Percentiles rank a stretch among this genome's conserved stretches.
phyloP scores from a whole-genome alignment of 2,888 invertebrate species.

The Trachelus stipa region DNA sequence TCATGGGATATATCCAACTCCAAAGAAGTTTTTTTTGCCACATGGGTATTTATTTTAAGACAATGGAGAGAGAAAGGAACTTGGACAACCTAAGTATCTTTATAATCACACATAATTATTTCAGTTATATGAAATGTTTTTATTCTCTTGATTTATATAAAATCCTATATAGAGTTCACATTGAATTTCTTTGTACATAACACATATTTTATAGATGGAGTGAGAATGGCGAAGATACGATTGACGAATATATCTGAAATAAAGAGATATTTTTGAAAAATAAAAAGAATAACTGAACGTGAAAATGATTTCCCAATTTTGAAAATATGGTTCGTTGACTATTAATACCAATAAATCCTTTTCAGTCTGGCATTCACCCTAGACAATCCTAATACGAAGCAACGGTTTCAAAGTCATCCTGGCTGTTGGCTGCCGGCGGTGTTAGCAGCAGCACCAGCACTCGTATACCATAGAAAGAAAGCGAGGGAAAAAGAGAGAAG shows the following conservation, averaged over 20 bases:
- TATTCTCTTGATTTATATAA: slow-evolving; percentile 15
- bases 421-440: slow-evolving; percentile 23
- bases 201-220: slow-evolving; percentile 40
- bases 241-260: slow-evolving; percentile 12
- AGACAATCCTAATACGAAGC: slow-evolving; percentile 41
- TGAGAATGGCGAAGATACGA: slow-evolving; percentile 24
- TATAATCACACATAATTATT: slow-evolving; percentile 7
- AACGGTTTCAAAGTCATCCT: slow-evolving; percentile 27
- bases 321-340: slow-evolving; percentile 33
- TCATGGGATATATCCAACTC: not conserved
- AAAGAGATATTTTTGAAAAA: slow-evolving; percentile 42
- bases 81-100: not conserved
- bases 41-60: not conserved
- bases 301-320: slow-evolving; percentile 10
- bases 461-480: slow-evolving; percentile 13
- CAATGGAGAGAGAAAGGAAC: not conserved
- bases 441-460: not conserved
- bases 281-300: slow-evolving; percentile 27
- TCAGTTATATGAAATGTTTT: slow-evolving; percentile 16
- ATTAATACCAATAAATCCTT: slow-evolving; percentile 59
- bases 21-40: not conserved
- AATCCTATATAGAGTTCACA: slow-evolving; percentile 24
- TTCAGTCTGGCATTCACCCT: slow-evolving; percentile 55
- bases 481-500: not conserved
- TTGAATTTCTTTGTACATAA: slow-evolving; percentile 41